Conservation (phyloP, 2,797 vertebrate genomes). For the Nasua narica region DNA sequence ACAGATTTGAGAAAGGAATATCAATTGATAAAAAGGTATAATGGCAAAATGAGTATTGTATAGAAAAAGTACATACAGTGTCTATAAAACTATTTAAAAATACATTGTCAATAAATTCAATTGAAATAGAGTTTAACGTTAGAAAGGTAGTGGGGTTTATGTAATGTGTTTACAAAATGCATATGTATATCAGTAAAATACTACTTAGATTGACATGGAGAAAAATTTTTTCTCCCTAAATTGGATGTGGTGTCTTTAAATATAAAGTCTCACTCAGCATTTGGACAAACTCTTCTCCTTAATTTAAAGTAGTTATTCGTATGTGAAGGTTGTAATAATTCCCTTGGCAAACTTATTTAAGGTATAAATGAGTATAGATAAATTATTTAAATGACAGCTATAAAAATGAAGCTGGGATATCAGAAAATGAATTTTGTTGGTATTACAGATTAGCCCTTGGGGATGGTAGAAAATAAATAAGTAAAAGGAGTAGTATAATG, state of each 20-base stretch:
- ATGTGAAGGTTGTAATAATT: not conserved
- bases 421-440: not conserved
- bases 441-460: not conserved
- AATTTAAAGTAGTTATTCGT: not conserved
- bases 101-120: not conserved
- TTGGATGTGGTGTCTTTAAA: not conserved
- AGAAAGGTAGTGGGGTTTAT: not conserved
- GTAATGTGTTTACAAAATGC: not conserved
- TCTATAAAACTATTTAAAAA: not conserved
- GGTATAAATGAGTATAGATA: not conserved
- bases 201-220: not conserved
- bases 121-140: not conserved
- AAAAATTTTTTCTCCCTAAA: not conserved
- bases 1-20: not conserved
- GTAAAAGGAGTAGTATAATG: not conserved
- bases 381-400: not conserved
- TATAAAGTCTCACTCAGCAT: not conserved
- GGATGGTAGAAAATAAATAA: not conserved
- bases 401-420: not conserved
- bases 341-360: not conserved
- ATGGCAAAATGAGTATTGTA: not conserved
- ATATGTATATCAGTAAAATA: not conserved
- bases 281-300: not conserved
- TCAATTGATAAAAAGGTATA: not conserved
- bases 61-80: not conserved